These are phyloP conservation scores for Hypotaenidia okinawae DNA, from an alignment of 2,797 vertebrate genomes.

Conservation along the genomic window DNA sequence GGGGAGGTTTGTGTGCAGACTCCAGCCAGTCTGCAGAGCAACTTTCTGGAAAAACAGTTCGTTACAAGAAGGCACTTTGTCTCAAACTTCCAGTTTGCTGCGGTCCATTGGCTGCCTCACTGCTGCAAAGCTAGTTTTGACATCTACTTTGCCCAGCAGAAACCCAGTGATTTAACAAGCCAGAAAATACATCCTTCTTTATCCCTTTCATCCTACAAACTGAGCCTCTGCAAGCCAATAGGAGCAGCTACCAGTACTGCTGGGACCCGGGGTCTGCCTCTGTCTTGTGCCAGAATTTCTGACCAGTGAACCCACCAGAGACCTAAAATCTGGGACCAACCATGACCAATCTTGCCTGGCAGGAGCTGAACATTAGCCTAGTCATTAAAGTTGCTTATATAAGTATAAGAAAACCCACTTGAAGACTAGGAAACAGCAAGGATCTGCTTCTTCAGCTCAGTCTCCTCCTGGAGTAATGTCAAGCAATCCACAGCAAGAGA, in stretches of 20 bases:
- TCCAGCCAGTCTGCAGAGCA: slow-evolving; percentile 32
- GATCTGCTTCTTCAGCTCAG: not conserved
- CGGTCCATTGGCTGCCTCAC: not conserved
- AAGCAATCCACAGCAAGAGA: not conserved
- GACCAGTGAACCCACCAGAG: not conserved
- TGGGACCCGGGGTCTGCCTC: not conserved
- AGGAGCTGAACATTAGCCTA: not conserved
- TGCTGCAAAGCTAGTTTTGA: not conserved
- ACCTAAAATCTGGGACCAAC: not conserved
- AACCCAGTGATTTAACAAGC: not conserved
- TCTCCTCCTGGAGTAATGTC: not conserved
- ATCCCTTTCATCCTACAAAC: not conserved
- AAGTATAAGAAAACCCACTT: not conserved
- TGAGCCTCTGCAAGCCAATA: not conserved
- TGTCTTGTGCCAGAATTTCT: not conserved
- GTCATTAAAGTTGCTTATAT: not conserved
- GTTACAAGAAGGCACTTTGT: not conserved
- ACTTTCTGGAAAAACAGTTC: not conserved
- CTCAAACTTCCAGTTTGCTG: not conserved
- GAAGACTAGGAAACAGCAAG: not conserved
- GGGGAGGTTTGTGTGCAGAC: slow-evolving; percentile 27
- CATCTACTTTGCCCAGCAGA: not conserved
- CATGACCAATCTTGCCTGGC: not conserved
- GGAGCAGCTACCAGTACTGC: not conserved
- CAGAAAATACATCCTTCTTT: not conserved